These are phyloP conservation scores for Fratercula arctica DNA, from an alignment of 2,797 vertebrate species.

Conservation along the genomic window DNA sequence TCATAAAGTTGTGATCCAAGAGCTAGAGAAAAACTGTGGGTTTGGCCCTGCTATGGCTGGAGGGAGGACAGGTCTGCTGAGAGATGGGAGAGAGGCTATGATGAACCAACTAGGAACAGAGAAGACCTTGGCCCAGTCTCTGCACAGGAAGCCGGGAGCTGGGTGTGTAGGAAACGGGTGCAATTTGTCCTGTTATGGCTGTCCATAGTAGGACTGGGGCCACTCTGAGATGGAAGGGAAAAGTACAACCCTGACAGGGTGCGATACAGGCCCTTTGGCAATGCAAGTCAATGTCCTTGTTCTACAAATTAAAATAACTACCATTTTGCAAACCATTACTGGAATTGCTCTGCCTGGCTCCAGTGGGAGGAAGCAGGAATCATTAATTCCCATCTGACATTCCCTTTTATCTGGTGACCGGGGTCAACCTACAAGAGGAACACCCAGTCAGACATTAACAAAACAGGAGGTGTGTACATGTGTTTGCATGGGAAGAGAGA, in stretches of 20 bases:
- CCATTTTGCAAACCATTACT: not conserved
- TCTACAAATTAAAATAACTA: not conserved
- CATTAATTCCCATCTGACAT: not conserved
- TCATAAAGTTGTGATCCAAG: not conserved
- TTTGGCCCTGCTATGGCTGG: not conserved
- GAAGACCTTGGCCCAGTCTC: not conserved
- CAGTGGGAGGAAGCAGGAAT: not conserved
- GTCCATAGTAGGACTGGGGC: not conserved
- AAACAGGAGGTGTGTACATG: not conserved
- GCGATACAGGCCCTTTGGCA: not conserved
- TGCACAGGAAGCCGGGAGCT: not conserved
- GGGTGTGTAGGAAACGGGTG: not conserved
- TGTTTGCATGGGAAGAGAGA: not conserved
- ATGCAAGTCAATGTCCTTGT: not conserved
- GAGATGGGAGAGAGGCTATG: not conserved
- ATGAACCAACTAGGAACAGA: not conserved
- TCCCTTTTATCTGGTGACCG: conserved; percentile 55
- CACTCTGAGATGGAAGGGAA: not conserved
- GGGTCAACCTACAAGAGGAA: not conserved
- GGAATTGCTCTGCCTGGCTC: not conserved
- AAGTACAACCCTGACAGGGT: not conserved
- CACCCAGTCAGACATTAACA: not conserved
- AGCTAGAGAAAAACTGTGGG: not conserved
- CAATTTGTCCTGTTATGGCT: not conserved
- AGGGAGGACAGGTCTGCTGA: not conserved